Evolutionary conservation across 2,888 invertebrate genomes (phyloP), one percentile per base, ranked within the genome.

Genomic region (Molorchus minor): DNA sequence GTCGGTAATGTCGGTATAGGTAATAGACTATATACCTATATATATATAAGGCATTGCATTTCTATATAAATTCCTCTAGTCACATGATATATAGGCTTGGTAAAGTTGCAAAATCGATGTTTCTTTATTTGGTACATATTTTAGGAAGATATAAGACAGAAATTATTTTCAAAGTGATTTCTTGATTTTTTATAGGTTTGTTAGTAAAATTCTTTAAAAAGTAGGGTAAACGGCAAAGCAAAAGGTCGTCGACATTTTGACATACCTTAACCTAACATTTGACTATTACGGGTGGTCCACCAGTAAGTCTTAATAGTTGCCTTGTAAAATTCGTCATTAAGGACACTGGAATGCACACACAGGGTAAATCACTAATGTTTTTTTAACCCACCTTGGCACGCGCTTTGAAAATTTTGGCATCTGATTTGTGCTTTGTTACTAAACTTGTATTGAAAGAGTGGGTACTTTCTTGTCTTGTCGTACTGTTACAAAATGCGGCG

Each of bases 191-290:
- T n/a, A n/a, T n/a, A n/a, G n/a, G n/a, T 38, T 55, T 29, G 54
- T 16, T 19, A 33, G 12, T 45, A 55, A 55, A 45, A 45, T 33
- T 36, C 52, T 60, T 66, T 56, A 45, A 57, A 67, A 70, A 66
- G 67, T 70, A 70, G 70, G 69, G 62, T 69, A 69, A 69, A 69
- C 62, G 66, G 65, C 64, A 66, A 68, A 67, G n/a, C 52, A 54
- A 68, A 71, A 76, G 78, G 77, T 78, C 78, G 75, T 72, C 76
- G 77, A 77, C 78, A 77, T 75, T 75, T 76, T 76, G 75, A 77
- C 76, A 74, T 76, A 75, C 73, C 75, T 71, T 71, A 71, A 74
- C 72, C 71, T 69, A 70, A 68, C 65, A 70, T 69, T 69, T 70
- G 66, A 55, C 62, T 60, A 64, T 55, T 47, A 55, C 30, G 58